Evolutionary conservation across 2,888 invertebrate species (phyloP), one percentile per base, ranked within the genome.

Genomic region (Elysia crispata): DNA sequence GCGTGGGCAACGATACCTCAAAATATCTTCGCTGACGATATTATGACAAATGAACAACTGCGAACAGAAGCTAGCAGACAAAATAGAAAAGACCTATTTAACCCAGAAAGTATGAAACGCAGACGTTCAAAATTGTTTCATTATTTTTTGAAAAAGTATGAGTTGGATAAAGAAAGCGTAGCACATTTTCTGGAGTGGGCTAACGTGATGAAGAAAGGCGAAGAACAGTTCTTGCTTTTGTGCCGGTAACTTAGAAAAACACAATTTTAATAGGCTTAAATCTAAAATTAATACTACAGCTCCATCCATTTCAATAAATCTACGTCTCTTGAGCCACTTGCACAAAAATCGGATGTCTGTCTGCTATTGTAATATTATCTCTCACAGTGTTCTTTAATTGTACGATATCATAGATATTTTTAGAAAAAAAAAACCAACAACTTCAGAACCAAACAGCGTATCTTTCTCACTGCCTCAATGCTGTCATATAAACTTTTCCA

Each of bases 21-120:
- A 31, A 28, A 69, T 57, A 72, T 78, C 13, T 54, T 83, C 30
- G 76, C 75, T 5, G 64, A 81, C 0, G 83, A 81, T 30, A 41
- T 49, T 15, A 81, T 81, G 82, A 83, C 83, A 18, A 60, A 81
- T 6, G 18, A 70, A 20, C 83, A 83, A 64, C 54, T 76, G 31
- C 15, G 66, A n/a, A 76, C 50, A 25, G 81, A 79, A 60, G 49
- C 74, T 1, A n/a, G 64, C 11, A 79, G 83, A 6, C 41, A 57
- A 15, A 74, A 77, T n/a, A 74, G 77, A 11, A 64, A 66, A 11
- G 60, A 81, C 41, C 57, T 81, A 15, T 23, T 66, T 41, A 77
- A 81, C 54, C 62, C 72, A n/a, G 33, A 75, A 25, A 57, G 76
- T 20, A 83, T 83, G 83, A 60, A 76, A 49, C 77, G 66, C 15